These are phyloP conservation scores for Agrilus cyanescens DNA, from an alignment of 2,888 invertebrate genomes.

Conservation along the genomic window DNA sequence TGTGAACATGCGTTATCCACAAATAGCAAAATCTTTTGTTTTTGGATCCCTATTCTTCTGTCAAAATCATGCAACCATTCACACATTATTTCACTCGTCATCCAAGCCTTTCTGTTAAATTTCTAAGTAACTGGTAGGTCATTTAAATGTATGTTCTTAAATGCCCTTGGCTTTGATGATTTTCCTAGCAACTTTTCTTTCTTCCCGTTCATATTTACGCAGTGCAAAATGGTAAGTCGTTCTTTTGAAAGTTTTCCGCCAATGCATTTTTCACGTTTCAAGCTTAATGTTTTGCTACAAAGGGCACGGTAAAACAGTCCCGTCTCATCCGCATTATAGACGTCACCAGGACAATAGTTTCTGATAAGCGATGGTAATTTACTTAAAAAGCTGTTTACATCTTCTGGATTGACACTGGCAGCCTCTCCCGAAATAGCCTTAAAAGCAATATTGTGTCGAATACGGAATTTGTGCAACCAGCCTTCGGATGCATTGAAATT, in stretches of 20 bases:
- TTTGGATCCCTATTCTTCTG: conserved; percentile 8
- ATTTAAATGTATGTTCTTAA: conserved; percentile 7
- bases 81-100: conserved; percentile 11
- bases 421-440: conserved; percentile 17
- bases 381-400: conserved; percentile 12
- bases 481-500: conserved; percentile 17
- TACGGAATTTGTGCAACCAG: conserved; percentile 16
- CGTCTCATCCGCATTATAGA: conserved; percentile 20
- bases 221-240: conserved; percentile 18
- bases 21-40: conserved; percentile 12
- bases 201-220: conserved; percentile 18
- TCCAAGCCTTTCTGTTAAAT: conserved; percentile 13
- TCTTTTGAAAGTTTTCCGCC: too few relatives aligned
- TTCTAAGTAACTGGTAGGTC: conserved; percentile 8
- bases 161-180: conserved; percentile 11
- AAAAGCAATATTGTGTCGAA: conserved; percentile 16
- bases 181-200: conserved; percentile 17
- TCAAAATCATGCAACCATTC: conserved; percentile 11
- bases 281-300: conserved; percentile 20
- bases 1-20: conserved; percentile 10
- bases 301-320: conserved; percentile 21
- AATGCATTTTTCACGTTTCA: too few relatives aligned
- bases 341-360: conserved; percentile 11
- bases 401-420: conserved; percentile 15
- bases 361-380: conserved; percentile 12